Conservation (phyloP, 2,113 vertebrate genomes). For the Empidonax traillii region DNA sequence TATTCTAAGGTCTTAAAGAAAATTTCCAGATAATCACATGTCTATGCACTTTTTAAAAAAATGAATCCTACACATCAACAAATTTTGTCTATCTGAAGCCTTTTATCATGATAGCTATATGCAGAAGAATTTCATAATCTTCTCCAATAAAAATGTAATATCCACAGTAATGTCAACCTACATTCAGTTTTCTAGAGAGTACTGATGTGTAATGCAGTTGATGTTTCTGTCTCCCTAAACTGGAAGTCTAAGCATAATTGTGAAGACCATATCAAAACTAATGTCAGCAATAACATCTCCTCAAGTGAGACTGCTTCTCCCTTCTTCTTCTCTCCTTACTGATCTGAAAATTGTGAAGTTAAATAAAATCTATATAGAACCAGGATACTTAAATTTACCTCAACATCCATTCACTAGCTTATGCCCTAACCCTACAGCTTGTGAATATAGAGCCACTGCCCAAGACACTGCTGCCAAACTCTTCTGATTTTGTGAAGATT, state of each 20-base stretch:
- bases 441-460: background rate
- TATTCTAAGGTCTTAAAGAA: background rate
- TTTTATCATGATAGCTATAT: background rate
- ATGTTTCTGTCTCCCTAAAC: background rate
- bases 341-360: background rate
- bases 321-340: background rate
- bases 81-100: background rate
- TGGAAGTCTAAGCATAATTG: background rate
- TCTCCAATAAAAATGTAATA: conserved; percentile 2
- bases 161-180: background rate
- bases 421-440: background rate
- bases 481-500: background rate
- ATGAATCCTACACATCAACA: background rate
- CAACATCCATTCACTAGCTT: conserved; percentile 1
- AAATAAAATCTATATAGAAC: background rate
- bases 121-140: background rate
- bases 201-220: background rate
- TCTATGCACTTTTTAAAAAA: background rate
- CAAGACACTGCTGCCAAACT: background rate
- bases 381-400: conserved; percentile 22
- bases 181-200: background rate
- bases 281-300: background rate
- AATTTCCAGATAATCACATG: background rate
- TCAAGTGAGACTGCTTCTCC: background rate
- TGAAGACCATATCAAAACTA: background rate